Conservation (phyloP, 2,888 invertebrate species). For the Thymelicus sylvestris region DNA sequence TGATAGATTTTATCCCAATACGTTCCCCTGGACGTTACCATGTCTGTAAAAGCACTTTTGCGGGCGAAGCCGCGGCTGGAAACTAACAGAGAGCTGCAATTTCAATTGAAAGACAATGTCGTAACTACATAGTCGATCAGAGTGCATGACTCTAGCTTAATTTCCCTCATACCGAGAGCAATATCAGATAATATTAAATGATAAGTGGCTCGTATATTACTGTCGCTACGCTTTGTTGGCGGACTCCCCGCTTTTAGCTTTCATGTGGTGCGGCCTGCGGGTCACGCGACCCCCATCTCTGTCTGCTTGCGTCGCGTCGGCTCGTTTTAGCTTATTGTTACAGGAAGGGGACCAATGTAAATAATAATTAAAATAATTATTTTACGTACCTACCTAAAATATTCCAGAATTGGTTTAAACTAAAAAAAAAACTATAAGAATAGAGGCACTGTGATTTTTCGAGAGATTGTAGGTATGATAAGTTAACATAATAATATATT, state of each 20-base stretch:
- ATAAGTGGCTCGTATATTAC: slow-evolving; percentile 34
- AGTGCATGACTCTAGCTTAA: slow-evolving; percentile 24
- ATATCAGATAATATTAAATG: slow-evolving; percentile 27
- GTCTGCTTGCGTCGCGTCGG: slow-evolving; percentile 48
- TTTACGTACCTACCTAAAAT: not conserved
- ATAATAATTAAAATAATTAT: slow-evolving; percentile 24
- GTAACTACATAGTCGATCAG: slow-evolving; percentile 9
- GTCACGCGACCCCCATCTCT: slow-evolving; percentile 70
- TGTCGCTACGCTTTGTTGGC: slow-evolving; percentile 35
- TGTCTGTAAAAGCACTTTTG: too few species aligned
- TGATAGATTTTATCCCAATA: too few species aligned
- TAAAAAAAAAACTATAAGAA: not conserved
- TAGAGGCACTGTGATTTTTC: too few species aligned
- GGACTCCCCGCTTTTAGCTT: slow-evolving; percentile 33
- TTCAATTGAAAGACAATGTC: too few species aligned
- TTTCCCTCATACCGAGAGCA: slow-evolving; percentile 34
- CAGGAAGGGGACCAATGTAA: slow-evolving; percentile 36
- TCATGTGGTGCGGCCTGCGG: slow-evolving; percentile 52
- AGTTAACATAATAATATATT: too few species aligned
- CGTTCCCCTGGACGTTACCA: too few species aligned
- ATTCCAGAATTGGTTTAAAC: not conserved
- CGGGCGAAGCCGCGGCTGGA: too few species aligned
- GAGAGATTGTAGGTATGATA: too few species aligned
- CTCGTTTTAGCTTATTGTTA: slow-evolving; percentile 50
- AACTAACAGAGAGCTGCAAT: too few species aligned